A percentile compares a stretch with the other conserved stretches of the same genome.
Conservation (phyloP, 2,888 invertebrate genomes). For the Drosophila phalerata region DNA sequence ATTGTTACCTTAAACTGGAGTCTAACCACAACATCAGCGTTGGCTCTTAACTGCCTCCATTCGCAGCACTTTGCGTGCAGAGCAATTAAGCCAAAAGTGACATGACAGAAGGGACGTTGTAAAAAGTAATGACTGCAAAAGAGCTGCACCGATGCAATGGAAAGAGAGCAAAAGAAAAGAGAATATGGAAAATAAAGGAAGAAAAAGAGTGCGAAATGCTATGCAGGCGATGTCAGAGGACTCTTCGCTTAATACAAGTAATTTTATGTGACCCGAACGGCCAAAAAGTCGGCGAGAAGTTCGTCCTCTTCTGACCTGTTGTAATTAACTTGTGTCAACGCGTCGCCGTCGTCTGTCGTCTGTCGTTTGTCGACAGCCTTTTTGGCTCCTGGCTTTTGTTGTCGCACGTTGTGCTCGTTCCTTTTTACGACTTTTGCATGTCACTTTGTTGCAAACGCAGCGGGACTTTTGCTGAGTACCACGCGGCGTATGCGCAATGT, state of each 20-base stretch:
- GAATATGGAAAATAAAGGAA: neutral
- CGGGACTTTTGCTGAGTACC: slow-evolving; percentile 13
- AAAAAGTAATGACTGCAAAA: slow-evolving; percentile 45
- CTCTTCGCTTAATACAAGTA: slow-evolving; percentile 54
- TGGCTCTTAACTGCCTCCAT: slow-evolving; percentile 12
- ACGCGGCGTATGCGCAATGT: slow-evolving; percentile 59
- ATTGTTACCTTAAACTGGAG: neutral
- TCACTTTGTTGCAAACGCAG: slow-evolving; percentile 60
- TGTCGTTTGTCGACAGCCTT: slow-evolving; percentile 12
- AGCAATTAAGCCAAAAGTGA: slow-evolving; percentile 60
- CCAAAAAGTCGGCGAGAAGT: slow-evolving; percentile 58
- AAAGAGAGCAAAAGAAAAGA: slow-evolving; percentile 2
- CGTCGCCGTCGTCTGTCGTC: slow-evolving; percentile 11
- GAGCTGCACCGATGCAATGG: slow-evolving; percentile 26
- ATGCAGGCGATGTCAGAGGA: slow-evolving; percentile 43
- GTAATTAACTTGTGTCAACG: slow-evolving; percentile 69
- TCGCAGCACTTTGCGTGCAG: slow-evolving; percentile 51
- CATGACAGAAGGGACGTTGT: slow-evolving; percentile 36
- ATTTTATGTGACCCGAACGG: slow-evolving; percentile 54
- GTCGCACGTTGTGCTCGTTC: slow-evolving; percentile 37
- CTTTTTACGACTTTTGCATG: slow-evolving; percentile 60
- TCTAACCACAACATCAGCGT: slow-evolving; percentile 13
- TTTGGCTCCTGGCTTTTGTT: slow-evolving; percentile 56
- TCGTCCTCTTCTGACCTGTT: slow-evolving; percentile 48
- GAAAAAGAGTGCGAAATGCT: slow-evolving; percentile 15